A percentile compares a stretch with the other conserved stretches of the same genome.
phyloP scores from a whole-genome alignment of 2,797 vertebrate genomes.

The Megalops cyprinoides region DNA sequence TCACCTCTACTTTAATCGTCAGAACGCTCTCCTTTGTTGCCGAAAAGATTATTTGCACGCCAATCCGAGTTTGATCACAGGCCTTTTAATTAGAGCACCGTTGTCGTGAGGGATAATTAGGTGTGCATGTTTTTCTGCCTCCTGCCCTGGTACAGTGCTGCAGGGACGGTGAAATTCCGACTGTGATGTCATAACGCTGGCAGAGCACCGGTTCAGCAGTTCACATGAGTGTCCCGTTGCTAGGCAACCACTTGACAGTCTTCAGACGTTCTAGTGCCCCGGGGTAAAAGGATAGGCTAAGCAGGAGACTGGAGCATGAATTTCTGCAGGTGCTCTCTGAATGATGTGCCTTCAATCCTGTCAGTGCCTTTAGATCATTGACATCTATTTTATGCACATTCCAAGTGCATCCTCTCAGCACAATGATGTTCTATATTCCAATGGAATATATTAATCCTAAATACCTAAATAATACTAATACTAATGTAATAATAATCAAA shows the following conservation, averaged over 20 bases:
- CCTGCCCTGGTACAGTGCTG: not conserved
- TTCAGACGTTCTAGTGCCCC: constrained; percentile 33
- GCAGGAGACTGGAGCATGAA: not conserved
- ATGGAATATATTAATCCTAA: not conserved
- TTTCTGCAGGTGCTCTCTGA: not conserved
- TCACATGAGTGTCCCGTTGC: constrained; percentile 40
- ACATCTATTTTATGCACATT: constrained; percentile 15
- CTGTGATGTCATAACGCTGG: constrained; percentile 45
- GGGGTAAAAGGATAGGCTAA: not conserved
- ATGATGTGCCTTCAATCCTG: too few relatives aligned
- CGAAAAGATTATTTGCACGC: not conserved
- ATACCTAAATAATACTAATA: too few relatives aligned
- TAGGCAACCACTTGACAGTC: constrained; percentile 36
- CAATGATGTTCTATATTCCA: not conserved
- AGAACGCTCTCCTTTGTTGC: too few relatives aligned
- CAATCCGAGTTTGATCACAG: not conserved
- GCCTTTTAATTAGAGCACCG: not conserved
- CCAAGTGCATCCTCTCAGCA: not conserved
- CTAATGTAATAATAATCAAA: not conserved
- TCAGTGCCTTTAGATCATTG: not conserved
- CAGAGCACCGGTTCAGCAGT: constrained; percentile 18
- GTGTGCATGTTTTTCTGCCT: not conserved
- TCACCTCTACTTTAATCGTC: too few relatives aligned
- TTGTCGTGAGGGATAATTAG: not conserved
- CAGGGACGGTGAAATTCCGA: constrained; percentile 6